Base-by-base conservation (phyloP, 2,797 vertebrate species). In the Smutsia gigantea region DNA sequence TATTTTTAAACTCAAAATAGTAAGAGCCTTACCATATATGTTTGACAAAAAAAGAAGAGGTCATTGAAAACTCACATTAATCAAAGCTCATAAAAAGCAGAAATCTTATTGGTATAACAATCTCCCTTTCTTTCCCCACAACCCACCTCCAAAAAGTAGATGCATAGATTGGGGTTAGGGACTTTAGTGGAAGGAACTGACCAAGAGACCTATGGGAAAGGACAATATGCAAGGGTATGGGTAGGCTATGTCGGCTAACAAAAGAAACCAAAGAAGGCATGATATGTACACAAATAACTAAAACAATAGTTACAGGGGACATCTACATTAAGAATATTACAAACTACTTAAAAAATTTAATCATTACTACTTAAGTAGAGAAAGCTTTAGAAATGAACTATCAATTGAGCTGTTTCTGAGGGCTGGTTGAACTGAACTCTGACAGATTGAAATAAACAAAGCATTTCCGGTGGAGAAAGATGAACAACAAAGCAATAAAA, bases 361-460 rank as follows among this genome's bases (percentile, higher is more conserved):
- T 64, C 34, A 89, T 78, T 59, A 74, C 29, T 75, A 89, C 25
- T 79, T 31, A 81, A 92, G 31, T 4, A 94, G 29, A 53, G 59
- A 85, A 88, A 89, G 39, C 31, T 93, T 97, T 79, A 96, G 7
- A 82, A 79, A 95, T 46, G 23, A 95, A 94, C 6, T 63, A 84
- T 68, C 49, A 79, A 39, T 79, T 81, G 42, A 61, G 39, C 46
- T 83, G 46, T 27, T 39, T 95, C 49, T 82, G 51, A 93, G 96
- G 63, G 64, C 46, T 75, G 37, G 21, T 7, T 89, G 51, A 94
- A 49, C 6, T 94, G 34, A 95, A 66, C 78, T 53, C 34, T 68
- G 71, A 7, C 49, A 95, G 69, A 87, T 0, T 94, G 55, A 96
- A 66, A 89, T 29, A 59, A 93, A 92, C 66, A 93, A 75, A 87